These are phyloP conservation scores for Cavia porcellus DNA, from an alignment of 2,113 vertebrate genomes.

Conservation along the genomic window DNA sequence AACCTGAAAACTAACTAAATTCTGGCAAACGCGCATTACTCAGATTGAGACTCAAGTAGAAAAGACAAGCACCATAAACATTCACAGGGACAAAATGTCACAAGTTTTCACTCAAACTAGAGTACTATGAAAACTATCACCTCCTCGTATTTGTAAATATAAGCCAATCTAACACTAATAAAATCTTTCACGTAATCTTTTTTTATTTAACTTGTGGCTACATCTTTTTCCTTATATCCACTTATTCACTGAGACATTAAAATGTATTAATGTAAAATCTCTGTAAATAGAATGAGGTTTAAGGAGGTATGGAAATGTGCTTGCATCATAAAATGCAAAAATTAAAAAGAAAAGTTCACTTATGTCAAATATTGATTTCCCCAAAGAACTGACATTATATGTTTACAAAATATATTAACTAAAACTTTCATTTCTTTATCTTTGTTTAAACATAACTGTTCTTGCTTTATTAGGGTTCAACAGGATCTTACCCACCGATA, in stretches of 20 bases:
- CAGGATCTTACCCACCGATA: neutral
- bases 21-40: neutral
- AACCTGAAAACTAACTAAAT: neutral
- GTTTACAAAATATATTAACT: constrained; percentile 18
- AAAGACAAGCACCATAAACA: neutral
- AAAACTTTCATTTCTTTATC: constrained; percentile 39
- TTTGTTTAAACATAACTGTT: neutral
- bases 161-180: constrained; percentile 36
- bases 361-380: constrained; percentile 71
- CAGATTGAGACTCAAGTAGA: neutral
- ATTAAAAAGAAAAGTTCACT: constrained; percentile 74
- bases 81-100: neutral
- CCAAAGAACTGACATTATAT: constrained; percentile 58
- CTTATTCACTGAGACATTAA: constrained; percentile 65
- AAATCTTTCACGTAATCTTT: neutral
- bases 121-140: constrained; percentile 21
- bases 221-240: constrained; percentile 51
- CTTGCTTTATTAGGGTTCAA: neutral
- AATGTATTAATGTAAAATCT: constrained; percentile 63
- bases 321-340: constrained; percentile 73
- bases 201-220: constrained; percentile 30
- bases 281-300: constrained; percentile 71
- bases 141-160: constrained; percentile 11
- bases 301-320: constrained; percentile 73
- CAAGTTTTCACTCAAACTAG: constrained; percentile 11